phyloP scores from a whole-genome alignment of 2,888 invertebrate genomes.

The Papilio gigon region DNA sequence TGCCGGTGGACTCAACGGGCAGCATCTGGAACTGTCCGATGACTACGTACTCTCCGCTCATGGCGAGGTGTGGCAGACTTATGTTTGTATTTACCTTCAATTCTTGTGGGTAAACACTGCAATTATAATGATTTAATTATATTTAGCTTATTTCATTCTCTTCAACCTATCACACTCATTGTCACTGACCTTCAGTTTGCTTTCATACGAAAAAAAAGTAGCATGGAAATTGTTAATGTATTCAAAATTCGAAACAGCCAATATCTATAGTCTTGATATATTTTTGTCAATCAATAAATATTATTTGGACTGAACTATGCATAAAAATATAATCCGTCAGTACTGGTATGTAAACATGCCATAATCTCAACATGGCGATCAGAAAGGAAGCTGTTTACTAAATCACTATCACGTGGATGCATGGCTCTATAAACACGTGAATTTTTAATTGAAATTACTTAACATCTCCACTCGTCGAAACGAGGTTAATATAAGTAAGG shows the following conservation, averaged over 20 bases:
- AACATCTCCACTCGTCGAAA: background rate
- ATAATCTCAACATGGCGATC: background rate
- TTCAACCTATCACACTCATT: background rate
- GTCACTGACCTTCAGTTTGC: too few species aligned
- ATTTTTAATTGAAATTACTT: background rate
- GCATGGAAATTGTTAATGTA: too few species aligned
- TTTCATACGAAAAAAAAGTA: too few species aligned
- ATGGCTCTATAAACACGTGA: background rate
- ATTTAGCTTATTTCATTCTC: background rate
- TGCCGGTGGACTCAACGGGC: conserved; percentile 82
- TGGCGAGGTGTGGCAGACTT: conserved; percentile 67
- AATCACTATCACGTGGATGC: background rate
- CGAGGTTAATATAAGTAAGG: background rate
- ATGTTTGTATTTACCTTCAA: conserved; percentile 72
- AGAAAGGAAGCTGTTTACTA: conserved; percentile 12
- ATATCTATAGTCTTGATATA: too few species aligned
- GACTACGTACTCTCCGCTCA: conserved; percentile 75
- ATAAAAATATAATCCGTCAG: background rate
- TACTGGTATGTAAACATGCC: background rate
- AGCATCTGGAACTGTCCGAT: conserved; percentile 82
- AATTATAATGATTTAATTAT: conserved; percentile 28
- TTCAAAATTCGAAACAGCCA: too few species aligned
- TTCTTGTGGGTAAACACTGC: conserved; percentile 73
- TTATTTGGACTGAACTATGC: too few species aligned
- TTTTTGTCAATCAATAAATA: too few species aligned